Evolutionary conservation across 2,797 vertebrate species (phyloP).

Genomic region (Spondyliosoma cantharus): DNA sequence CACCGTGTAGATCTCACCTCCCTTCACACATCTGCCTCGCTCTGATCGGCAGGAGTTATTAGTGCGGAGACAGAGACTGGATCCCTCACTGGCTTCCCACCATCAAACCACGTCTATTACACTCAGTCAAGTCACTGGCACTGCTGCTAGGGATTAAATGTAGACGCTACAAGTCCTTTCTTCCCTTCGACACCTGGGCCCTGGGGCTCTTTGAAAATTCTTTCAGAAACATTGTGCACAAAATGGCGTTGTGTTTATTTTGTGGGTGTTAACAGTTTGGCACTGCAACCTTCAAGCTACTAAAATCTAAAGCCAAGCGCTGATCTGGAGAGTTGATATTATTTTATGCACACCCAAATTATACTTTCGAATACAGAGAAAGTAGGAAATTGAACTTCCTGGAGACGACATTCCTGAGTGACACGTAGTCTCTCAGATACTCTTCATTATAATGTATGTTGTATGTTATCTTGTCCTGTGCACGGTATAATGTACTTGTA

Average conservation of each 20-base stretch:
- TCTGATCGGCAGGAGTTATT: slow-evolving; percentile 9
- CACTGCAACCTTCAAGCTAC: slow-evolving; percentile 9
- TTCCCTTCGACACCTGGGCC: not conserved
- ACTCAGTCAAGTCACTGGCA: not conserved
- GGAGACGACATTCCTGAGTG: slow-evolving; percentile 8
- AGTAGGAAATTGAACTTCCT: slow-evolving; percentile 27
- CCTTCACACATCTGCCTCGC: not conserved
- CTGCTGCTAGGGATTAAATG: not conserved
- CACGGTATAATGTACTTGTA: not conserved
- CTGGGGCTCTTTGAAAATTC: not conserved
- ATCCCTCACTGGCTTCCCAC: not conserved
- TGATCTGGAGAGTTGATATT: slow-evolving; percentile 46
- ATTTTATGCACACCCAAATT: slow-evolving; percentile 41
- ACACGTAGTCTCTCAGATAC: not conserved
- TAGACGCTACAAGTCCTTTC: not conserved
- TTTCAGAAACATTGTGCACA: slow-evolving; percentile 16
- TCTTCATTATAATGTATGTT: not conserved
- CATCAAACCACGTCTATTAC: not conserved
- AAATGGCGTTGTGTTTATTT: slow-evolving; percentile 34
- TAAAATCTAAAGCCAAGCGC: slow-evolving; percentile 36
- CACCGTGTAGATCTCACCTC: too few relatives aligned
- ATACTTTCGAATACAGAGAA: slow-evolving; percentile 16
- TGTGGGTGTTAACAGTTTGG: slow-evolving; percentile 44
- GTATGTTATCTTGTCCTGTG: not conserved
- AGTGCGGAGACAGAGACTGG: not conserved